Evolutionary conservation across 2,113 vertebrate species (phyloP), one percentile per base, ranked within the genome.

Genomic region (Excalfactoria chinensis): DNA sequence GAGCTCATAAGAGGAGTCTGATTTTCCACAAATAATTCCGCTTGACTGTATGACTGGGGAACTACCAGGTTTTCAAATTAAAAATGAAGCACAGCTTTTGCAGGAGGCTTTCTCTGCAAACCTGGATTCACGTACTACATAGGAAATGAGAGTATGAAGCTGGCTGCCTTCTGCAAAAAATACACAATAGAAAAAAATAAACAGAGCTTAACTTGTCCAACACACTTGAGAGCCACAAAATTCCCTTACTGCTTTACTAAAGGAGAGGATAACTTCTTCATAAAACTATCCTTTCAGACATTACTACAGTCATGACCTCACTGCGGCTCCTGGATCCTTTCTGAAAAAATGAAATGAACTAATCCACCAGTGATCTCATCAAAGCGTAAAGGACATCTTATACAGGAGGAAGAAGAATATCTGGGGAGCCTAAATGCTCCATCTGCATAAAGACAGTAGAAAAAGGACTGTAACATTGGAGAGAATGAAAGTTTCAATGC

Each of bases 351-450:
- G 85, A 84, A 92, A 91, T 94, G 87, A 92, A 91, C 74, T 82
- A 89, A 92, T 84, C 84, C 28, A 77, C 76, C 56, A 69, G 55
- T 94, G 91, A 95, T 93, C 93, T 96, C 95, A 96, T 77, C 84
- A 83, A 40, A 77, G 78, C 1, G 0, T 89, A 87, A 93, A 95
- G 89, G 84, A 95, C 83, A 58, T 44, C 40, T 84, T 69, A 81
- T 58, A 6, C 12, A 23, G 21, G 30, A 22, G 22, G 26, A 6
- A 4, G 34, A 56, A 73, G 32, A 21, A 44, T 18, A n/a, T 49
- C 48, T 75, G 34, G 28, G 85, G 71, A 67, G 69, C 40, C 66
- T 76, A 17, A n/a, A 60, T 30, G 43, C 25, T 86, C 59, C 22
- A 21, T 72, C 84, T 87, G 60, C 28, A 72, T 62, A 3, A 56